A percentile compares a stretch with the other conserved stretches of the same genome.
phyloP scores from a whole-genome alignment of 2,888 invertebrate genomes.

The Euplexia lucipara region DNA sequence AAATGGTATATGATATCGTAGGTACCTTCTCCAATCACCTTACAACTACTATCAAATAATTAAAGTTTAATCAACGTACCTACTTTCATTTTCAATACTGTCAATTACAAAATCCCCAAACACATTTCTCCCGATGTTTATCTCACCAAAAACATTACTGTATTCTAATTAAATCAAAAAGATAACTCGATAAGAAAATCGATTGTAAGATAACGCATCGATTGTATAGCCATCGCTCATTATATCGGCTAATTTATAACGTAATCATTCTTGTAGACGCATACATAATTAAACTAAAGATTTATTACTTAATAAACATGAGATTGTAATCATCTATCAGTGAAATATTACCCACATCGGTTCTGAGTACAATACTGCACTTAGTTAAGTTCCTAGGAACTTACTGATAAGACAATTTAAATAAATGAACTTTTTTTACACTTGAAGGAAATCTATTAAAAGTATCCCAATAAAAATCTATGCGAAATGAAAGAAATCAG shows the following conservation, averaged over 20 bases:
- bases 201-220: conserved; percentile 32
- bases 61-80: not conserved
- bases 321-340: conserved; percentile 60
- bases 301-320: conserved; percentile 63
- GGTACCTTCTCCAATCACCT: too few species aligned
- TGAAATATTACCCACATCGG: conserved; percentile 57
- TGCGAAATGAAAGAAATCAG: too few species aligned
- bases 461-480: not conserved
- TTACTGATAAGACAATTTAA: not conserved
- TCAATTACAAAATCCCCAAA: not conserved
- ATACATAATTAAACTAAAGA: conserved; percentile 59
- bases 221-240: conserved; percentile 55
- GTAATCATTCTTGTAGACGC: conserved; percentile 58
- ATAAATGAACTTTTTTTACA: not conserved
- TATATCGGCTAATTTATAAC: conserved; percentile 54
- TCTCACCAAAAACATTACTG: conserved; percentile 15
- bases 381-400: conserved; percentile 2
- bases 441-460: not conserved
- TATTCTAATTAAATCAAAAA: conserved; percentile 29
- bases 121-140: conserved; percentile 15
- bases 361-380: conserved; percentile 24
- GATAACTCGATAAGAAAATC: conserved; percentile 15
- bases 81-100: not conserved
- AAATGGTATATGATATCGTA: too few species aligned
- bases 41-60: not conserved